Base-by-base conservation (phyloP, 2,113 vertebrate species). In the Caracal caracal region DNA sequence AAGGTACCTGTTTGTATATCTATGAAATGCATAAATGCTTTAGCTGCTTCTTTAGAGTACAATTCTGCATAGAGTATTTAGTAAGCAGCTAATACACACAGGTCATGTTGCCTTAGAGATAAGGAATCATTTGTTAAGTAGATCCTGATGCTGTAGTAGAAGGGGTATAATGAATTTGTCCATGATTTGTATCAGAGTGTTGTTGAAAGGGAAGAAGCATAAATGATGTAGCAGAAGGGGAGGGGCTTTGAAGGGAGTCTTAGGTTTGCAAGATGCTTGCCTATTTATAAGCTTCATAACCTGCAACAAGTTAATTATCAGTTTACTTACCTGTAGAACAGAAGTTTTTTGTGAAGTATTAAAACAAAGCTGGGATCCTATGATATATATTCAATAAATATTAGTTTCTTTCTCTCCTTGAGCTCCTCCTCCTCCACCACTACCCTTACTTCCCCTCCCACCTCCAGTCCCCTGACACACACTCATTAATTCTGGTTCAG, bases 261-360 rank as follows among this genome's bases (percentile, higher is more conserved):
- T 40, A 53, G 40, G 19, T 96, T 94, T 95, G 59, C n/a, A 78
- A 94, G 96, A 43, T 65, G 51, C 81, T 95, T 89, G 53, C n/a
- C 56, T 83, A 3, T 94, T 61, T 86, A 70, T 10, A 80, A 37
- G 53, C 33, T 93, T 84, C 6, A 10, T 81, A 88, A 88, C 61
- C 22, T 76, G 43, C 16, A 90, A 75, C 68, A 85, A 59, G 43
- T 83, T 66, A 61, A 56, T 93, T 51, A 43, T 40, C 49, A 37
- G 40, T 78, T 76, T 82, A 90, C 56, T 87, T 92, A 28, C 26
- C 40, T 90, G 19, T 68, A 85, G 66, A 59, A 61, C 63, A 22
- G 59, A 84, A 86, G 19, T 56, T 90, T 90, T 80, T 78, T 66
- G 6, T 83, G 26, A 28, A 49, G 10, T 91, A 78, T 87, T 88